Base-by-base conservation (phyloP, 2,888 invertebrate species). In the Mycalesis mineus region DNA sequence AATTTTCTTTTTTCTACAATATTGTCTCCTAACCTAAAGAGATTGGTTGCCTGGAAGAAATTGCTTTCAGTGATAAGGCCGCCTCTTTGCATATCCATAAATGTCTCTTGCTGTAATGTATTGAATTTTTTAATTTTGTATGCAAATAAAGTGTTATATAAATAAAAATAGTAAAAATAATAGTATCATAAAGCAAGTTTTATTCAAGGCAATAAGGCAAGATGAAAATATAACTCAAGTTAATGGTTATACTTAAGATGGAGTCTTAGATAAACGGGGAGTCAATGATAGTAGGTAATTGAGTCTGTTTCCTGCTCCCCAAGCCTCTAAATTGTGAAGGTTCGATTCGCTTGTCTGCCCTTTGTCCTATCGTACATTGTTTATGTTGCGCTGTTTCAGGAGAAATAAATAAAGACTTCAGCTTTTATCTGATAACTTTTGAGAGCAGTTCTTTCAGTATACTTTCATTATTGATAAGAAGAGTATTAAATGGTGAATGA, bases 241-340 rank as follows among this genome's bases (percentile, higher is more conserved):
- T 60, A 63, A 61, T 59, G 53, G 55, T 56, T 22, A 36, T 57
- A 47, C 58, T 63, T 50, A 42, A 51, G 66, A 70, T 70, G 62
- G 65, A 62, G 65, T 67, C 64, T 65, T 62, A 72, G 72, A 79
- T 80, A 72, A 74, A 71, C 69, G 68, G 61, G 59, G 66, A 67
- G 68, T 68, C 71, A 69, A 71, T 73, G 65, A 65, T 67, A 64
- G 69, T 67, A 63, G 69, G 70, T 78, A 82, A 82, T 78, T 75
- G 77, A 74, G 75, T 74, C 73, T 70, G 74, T 76, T 74, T 72
- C 68, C 75, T 68, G 65, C 52, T 68, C 70, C 71, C 70, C 69
- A 64, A 65, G 66, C 66, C 63, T 69, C 72, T 77, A 75, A 76
- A 76, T 72, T 69, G 71, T 66, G 63, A 66, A 68, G 72, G 71